Base-by-base conservation (phyloP, 2,888 invertebrate species). In the Carpatolechia fugitivella region DNA sequence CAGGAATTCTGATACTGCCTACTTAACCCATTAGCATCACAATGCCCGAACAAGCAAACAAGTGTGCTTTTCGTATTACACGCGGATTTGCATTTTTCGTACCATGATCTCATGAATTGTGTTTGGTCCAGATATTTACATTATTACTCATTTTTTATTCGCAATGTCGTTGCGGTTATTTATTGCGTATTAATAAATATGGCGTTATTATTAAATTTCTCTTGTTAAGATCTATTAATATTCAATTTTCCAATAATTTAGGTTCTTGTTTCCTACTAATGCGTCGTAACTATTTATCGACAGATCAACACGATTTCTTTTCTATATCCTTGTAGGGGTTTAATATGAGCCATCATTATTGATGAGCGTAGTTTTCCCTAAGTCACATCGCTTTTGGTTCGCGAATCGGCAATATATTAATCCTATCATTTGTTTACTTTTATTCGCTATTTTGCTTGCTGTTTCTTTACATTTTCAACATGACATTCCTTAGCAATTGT, bases 221-320 rank as follows among this genome's bases (percentile, higher is more conserved):
- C 14, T 47, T 13, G 11, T 13, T 24, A 44, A 13, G 7, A 13
- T 49, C 20, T 18, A 36, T 49, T 36, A 49, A 41, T 44, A 56
- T 38, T 48, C 61, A 53, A 60, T 64, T 62, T 48, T 64, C 46
- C 58, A 36, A 53, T 52, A 56, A 62, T 51, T 48, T 51, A 56
- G 52, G 35, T 48, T 31, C 31, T 47, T 47, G 47, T 47, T 47
- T 48, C 16, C 33, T 48, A 10, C 40, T 10, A 13, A n/a, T 36
- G 8, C 30, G 13, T 24, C n/a, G n/a, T 24, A 4, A 24, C 3
- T 24, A 6, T 4, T 49, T 38, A 50, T 24, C n/a, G 31, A 20
- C 36, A 24, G 1, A 66, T 31, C n/a, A 35, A 65, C 64, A 62
- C 57, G 53, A 57, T 65, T 65, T 69, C 64, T 65, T 68, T 63